phyloP scores from a whole-genome alignment of 2,113 vertebrate genomes.

The Rafetus swinhoei region DNA sequence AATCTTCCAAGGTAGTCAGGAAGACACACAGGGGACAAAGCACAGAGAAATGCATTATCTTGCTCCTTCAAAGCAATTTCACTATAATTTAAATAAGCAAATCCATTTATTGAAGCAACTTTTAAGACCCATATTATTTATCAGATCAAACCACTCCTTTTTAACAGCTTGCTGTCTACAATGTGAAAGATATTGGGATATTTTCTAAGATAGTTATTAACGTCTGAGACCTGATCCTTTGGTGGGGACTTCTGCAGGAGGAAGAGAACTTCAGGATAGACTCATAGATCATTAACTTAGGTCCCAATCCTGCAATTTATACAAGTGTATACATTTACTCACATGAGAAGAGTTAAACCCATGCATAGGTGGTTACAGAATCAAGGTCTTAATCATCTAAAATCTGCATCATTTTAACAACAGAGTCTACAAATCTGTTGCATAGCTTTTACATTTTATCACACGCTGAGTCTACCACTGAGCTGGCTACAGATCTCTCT shows the following conservation, averaged over 20 bases:
- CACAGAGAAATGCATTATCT: not conserved
- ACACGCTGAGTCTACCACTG: not conserved
- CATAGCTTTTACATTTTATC: slow-evolving; percentile 4
- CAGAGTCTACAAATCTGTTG: not conserved
- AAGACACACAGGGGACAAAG: not conserved
- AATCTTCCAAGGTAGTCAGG: not conserved
- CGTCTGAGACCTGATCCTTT: not conserved
- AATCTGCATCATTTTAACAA: slow-evolving; percentile 45
- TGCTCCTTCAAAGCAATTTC: not conserved
- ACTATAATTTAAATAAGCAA: not conserved
- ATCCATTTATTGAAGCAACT: not conserved
- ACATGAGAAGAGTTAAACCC: not conserved
- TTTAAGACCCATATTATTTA: accelerated
- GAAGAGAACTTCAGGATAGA: not conserved
- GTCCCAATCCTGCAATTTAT: not conserved
- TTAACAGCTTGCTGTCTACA: accelerated
- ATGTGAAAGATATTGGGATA: accelerated
- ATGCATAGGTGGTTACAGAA: not conserved
- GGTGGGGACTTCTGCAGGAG: not conserved
- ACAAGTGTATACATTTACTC: not conserved
- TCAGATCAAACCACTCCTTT: accelerated
- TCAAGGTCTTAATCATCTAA: slow-evolving; percentile 28
- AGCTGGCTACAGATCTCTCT: not conserved
- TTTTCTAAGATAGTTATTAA: not conserved
- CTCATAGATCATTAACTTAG: not conserved